Evolutionary conservation across 2,888 invertebrate species (phyloP).

Genomic region (Rhogogaster chlorosoma): DNA sequence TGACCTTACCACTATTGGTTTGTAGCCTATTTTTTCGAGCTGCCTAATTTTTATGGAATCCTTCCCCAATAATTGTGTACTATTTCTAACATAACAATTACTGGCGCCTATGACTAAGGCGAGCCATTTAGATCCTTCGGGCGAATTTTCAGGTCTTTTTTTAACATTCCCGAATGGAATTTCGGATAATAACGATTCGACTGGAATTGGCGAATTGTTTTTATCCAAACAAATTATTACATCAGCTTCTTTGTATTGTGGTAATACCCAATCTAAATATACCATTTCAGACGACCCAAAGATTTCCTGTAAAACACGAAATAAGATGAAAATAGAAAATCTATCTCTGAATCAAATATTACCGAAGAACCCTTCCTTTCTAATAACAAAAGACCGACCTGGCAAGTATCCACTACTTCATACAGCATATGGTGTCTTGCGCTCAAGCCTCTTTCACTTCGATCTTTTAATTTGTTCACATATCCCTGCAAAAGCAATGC

Average conservation of each 20-base stretch:
- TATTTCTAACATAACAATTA: conserved; percentile 81
- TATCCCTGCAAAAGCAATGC: neutral
- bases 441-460: neutral
- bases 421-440: neutral
- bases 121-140: conserved; percentile 77
- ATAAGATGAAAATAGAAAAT: neutral
- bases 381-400: conserved; percentile 34
- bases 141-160: conserved; percentile 59
- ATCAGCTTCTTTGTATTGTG: conserved; percentile 85
- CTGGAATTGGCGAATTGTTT: conserved; percentile 78
- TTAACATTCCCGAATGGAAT: conserved; percentile 61
- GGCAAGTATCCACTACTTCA: neutral
- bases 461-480: neutral
- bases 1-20: conserved; percentile 69
- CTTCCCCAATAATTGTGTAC: conserved; percentile 80
- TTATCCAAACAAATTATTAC: conserved; percentile 82
- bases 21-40: conserved; percentile 79
- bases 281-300: conserved; percentile 62
- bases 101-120: conserved; percentile 82
- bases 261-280: conserved; percentile 82
- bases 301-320: conserved; percentile 12
- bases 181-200: conserved; percentile 61
- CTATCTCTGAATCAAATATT: neutral
- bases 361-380: neutral
- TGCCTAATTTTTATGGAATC: conserved; percentile 83